phyloP scores from a whole-genome alignment of 2,113 vertebrate species.

The Oreotrochilus melanogaster region DNA sequence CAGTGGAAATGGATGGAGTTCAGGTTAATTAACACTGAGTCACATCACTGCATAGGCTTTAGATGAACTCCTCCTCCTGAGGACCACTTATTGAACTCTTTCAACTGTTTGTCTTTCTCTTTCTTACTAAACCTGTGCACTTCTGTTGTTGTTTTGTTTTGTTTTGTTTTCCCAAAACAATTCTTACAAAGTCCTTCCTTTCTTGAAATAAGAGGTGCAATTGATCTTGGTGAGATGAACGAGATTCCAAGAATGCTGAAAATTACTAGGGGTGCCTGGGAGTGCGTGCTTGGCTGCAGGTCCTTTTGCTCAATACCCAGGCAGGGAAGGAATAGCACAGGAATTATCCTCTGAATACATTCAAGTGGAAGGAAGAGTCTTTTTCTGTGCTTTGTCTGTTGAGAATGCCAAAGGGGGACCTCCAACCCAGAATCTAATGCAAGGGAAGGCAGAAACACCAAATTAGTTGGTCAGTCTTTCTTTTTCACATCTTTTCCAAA shows the following conservation, averaged over 20 bases:
- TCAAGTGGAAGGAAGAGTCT: neutral
- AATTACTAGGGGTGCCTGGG: neutral
- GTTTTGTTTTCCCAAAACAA: neutral
- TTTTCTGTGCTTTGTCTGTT: neutral
- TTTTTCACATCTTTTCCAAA: neutral
- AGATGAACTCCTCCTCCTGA: neutral
- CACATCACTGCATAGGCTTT: neutral
- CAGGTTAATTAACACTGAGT: neutral
- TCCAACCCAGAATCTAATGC: neutral
- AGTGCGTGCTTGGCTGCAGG: rapidly evolving
- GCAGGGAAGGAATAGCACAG: neutral
- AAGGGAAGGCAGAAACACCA: neutral
- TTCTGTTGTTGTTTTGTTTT: neutral
- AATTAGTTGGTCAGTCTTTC: neutral
- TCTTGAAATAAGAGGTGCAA: neutral
- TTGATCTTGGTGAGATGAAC: neutral
- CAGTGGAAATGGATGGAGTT: neutral
- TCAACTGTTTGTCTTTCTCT: neutral
- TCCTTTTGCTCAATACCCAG: neutral
- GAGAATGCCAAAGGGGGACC: neutral
- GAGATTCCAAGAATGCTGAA: neutral
- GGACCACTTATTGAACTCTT: neutral
- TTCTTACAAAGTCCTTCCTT: neutral
- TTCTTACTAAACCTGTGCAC: neutral
- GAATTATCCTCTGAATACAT: neutral